Evolutionary conservation across 1,140 invertebrate species (phyloP), one percentile per base, ranked within the genome.

Genomic region (Chrysoperla carnea): DNA sequence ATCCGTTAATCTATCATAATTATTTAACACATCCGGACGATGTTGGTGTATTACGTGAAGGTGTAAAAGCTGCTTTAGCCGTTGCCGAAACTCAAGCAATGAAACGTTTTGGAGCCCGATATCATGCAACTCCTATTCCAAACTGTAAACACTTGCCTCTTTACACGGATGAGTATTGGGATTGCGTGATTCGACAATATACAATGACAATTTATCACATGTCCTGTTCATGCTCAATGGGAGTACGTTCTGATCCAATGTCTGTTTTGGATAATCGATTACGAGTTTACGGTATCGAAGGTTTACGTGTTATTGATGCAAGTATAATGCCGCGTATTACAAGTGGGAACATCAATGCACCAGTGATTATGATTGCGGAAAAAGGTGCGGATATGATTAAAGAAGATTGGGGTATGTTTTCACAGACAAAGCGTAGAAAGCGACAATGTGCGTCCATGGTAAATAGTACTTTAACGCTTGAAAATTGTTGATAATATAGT

Each of bases 351-450:
- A 87, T 87, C 12, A 87, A 88, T 48, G 83, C 84, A 0, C 82
- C 84, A 0, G 76, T 79, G 0, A 83, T 93, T 8, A 93, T 93
- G 88, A 86, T 95, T n/a, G 90, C 67, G 0, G 90, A 95, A 54
- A 92, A 90, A 56, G 88, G 81, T 0, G 73, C 88, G 0, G 88
- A 93, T 62, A 55, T 92, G 55, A 80, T 94, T 6, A 86, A 86
- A 54, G 63, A 72, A 42, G 62, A 76, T 29, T 85, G 81, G 81
- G 48, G 70, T 2, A 5, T 23, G 5, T 5, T 23, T 23, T 23
- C 17, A 23, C 2, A 2, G 17, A 44, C 48, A 4, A 63, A 55
- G 13, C 60, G 55, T 43, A 61, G 61, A 48, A 58, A 46, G 36
- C 52, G 52, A 41, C 49, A 43, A 11, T 45, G 17, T 33, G 17